Evolutionary conservation across 2,113 vertebrate genomes (phyloP), one percentile per base, ranked within the genome.

Genomic region (Syngnathus typhle): DNA sequence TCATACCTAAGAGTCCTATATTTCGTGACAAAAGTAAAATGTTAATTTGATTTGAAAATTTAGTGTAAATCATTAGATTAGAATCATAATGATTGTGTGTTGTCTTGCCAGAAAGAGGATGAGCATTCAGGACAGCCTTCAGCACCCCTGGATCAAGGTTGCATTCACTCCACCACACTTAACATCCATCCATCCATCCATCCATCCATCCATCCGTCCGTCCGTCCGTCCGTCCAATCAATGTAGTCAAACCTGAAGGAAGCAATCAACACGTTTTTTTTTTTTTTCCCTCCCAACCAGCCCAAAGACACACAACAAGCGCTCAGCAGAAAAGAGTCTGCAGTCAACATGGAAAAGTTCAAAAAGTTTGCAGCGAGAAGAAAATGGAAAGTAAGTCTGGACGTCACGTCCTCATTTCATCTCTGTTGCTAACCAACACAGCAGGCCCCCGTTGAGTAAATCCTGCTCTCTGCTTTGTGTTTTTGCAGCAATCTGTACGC

Each of bases 331-430:
- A 99, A 98, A 88, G 95, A 96, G 65, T 99, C 97, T 0, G 97
- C 96, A 7, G 97, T 99, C 70, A 99, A 99, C 85, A 98, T 99
- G 96, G 97, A 99, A 61, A 99, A 99, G 85, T 98, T 99, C 78
- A 99, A 98, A 75, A 99, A 96, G 89, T 98, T 99, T 63, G 95
- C 96, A 71, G 97, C 97, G 67, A 89, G 96, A 66, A 92, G 93
- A 67, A 99, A 99, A 81, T 99, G 97, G 97, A 99, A 99, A 91
- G 97, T 99, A 89, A 77, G 80, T 66, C 2, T 0, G 0, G 11
- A 51, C 23, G 55, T 38, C 16, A 43, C 27, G 13, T n/a, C 3
- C 19, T 4, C 6, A 21, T 36, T 36, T 32, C 55, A 36, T 6
- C 27, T 56, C 13, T 32, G 12, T 32, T 36, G 21, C 7, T 19